Percentiles rank a stretch among this genome's conserved stretches.
phyloP scores from a whole-genome alignment of 23 tunicate genomes.

The Phallusia fumigata region DNA sequence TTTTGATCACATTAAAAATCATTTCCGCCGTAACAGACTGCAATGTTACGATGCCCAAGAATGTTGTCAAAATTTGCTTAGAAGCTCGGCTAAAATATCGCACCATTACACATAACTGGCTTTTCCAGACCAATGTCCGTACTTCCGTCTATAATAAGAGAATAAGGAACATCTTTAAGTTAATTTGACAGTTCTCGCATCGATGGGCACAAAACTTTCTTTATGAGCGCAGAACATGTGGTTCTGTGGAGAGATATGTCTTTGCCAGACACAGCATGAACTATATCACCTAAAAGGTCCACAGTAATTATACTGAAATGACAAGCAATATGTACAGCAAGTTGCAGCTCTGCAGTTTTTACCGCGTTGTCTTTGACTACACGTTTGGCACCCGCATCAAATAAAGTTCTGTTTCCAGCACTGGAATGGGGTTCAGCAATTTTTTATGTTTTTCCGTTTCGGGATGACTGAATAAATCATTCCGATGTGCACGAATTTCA shows the following conservation, averaged over 20 bases:
- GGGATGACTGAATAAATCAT: too few relatives aligned
- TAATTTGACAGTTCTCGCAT: too few relatives aligned
- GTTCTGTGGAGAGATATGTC: too few relatives aligned
- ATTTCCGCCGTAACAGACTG: neutral
- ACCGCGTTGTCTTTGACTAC: neutral
- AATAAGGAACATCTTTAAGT: neutral
- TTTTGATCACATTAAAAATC: neutral
- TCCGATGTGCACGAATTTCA: too few relatives aligned
- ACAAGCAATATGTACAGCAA: neutral
- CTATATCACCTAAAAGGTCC: too few relatives aligned
- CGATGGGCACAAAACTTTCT: too few relatives aligned
- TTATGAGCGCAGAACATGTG: too few relatives aligned
- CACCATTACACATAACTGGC: neutral
- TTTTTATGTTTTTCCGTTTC: too few relatives aligned
- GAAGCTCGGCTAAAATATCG: neutral
- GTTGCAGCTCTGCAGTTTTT: conserved; percentile 4
- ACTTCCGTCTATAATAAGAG: neutral
- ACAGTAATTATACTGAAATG: neutral
- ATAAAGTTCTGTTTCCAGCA: too few relatives aligned
- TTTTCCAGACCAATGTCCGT: neutral
- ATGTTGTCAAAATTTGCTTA: neutral
- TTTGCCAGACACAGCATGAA: too few relatives aligned
- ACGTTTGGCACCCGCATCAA: neutral
- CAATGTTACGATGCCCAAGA: neutral
- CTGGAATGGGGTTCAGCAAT: too few relatives aligned